Base-by-base conservation (phyloP, 2,888 invertebrate genomes). In the Anaspis maculata region DNA sequence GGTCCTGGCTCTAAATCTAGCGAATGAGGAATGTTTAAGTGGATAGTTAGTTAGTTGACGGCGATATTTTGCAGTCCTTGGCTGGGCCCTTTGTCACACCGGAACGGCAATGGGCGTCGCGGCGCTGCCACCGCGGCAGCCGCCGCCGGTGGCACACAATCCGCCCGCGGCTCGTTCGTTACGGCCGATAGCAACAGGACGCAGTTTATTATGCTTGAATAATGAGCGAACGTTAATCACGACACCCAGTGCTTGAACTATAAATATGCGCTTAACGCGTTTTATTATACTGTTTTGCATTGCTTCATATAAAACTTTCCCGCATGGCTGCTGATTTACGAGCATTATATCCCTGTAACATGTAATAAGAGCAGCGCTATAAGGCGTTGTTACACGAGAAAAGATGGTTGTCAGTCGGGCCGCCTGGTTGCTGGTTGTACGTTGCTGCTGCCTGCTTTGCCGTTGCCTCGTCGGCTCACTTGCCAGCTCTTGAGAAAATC, bases 191-290 rank as follows among this genome's bases (percentile, higher is more conserved):
- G 52, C 52, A 55, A 51, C 53, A 51, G 51, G 54, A 54, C 52
- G 54, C 48, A 53, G 52, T 57, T 52, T 54, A 54, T 54, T 57
- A 53, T 37, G 54, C 52, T 55, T 60, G 59, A 62, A 59, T 61
- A 59, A 62, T 61, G 60, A 58, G 56, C 43, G 42, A 41, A 52
- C 53, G 59, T 61, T 61, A 61, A 62, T 62, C 61, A 61, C 58
- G 56, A 56, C 58, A 59, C 57, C 57, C 53, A 54, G 55, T 49
- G 54, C 57, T 54, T 49, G 55, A 51, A 59, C 59, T 58, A 60
- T 61, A 61, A 62, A 61, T 62, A 61, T 56, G 59, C 56, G 57
- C 56, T 59, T 57, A 58, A 56, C 57, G 59, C 56, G 57, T 60
- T 61, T 61, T 60, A 61, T 61, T 58, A 57, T 54, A 51, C 57